Base-by-base conservation (phyloP, 1,140 invertebrate species). In the Trypoxylus dichotomus region DNA sequence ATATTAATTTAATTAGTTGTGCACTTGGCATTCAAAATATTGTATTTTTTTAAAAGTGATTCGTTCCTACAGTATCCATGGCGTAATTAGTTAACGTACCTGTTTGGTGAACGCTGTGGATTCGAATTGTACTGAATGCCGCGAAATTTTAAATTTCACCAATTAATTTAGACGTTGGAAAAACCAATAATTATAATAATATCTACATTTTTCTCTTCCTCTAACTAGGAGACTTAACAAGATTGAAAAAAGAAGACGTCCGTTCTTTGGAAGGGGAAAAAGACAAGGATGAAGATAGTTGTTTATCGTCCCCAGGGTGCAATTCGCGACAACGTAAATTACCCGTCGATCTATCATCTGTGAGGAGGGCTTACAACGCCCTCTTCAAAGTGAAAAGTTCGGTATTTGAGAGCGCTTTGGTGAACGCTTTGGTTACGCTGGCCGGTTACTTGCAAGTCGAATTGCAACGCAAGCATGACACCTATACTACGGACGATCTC, bases 231-330 rank as follows among this genome's bases (percentile, higher is more conserved):
- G 86, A 87, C 82, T 78, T 87, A 71, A 80, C 85, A 80, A 81
- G 82, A 43, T 84, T 92, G 24, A 90, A 91, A 80, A 91, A 94
- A 86, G 91, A 94, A 87, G 90, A 92, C 80, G 87, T 92, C 76
- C 86, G 92, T 75, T 89, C 90, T 19, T 84, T 93, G 29, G 94
- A 94, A 85, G 92, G 91, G 60, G 95, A 96, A 85, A 89, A 91
- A 78, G 95, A 96, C 80, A 96, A 96, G 85, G 94, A 96, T 85
- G 90, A 94, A 80, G 94, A 95, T 83, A 91, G 92, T 79, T 89
- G 88, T 73, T 88, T 81, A 13, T 80, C 81, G 42, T 81, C 79
- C 25, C 74, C 78, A 15, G 25, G 71, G n/a, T 25, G 81, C 6
- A 73, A 76, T 1, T 81, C 79, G 24, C 21, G 29, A 6, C 54